A percentile compares a stretch with the other conserved stretches of the same genome.
Evolutionary conservation across 2,797 vertebrate species (phyloP).

Genomic region (Phrynocephalus vlangalii): DNA sequence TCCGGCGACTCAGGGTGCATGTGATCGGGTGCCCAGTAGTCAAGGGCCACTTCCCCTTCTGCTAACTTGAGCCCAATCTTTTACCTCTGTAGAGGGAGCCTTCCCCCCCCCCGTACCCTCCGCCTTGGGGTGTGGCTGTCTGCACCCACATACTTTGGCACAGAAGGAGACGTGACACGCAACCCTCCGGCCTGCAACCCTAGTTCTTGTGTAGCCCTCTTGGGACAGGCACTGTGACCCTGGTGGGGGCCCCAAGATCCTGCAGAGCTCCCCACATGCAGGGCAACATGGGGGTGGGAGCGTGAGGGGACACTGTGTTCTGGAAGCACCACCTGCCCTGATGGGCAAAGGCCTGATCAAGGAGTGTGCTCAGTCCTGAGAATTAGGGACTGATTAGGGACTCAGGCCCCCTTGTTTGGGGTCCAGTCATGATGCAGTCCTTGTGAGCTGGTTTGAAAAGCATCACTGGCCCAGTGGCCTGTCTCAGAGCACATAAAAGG

Average conservation of each 20-base stretch:
- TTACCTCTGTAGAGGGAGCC: neutral
- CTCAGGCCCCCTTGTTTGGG: neutral
- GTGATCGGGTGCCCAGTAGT: no score
- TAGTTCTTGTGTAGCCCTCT: neutral
- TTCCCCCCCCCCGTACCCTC: neutral
- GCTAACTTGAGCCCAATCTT: neutral
- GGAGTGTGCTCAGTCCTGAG: rapidly evolving
- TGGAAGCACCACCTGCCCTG: neutral
- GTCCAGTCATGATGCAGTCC: neutral
- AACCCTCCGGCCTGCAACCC: neutral
- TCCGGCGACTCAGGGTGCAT: neutral
- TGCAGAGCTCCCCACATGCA: rapidly evolving
- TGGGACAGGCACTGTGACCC: no score
- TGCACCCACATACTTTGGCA: neutral
- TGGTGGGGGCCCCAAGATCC: no score
- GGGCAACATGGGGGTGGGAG: neutral
- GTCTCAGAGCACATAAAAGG: neutral
- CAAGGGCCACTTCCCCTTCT: neutral
- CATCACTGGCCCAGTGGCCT: rapidly evolving
- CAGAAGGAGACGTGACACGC: neutral
- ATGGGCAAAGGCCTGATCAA: neutral
- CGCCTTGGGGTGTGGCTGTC: neutral
- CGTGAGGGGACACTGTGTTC: neutral
- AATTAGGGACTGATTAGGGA: neutral
- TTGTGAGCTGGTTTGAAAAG: neutral